Conservation (phyloP, 2,113 vertebrate species). For the Dromiciops gliroides region DNA sequence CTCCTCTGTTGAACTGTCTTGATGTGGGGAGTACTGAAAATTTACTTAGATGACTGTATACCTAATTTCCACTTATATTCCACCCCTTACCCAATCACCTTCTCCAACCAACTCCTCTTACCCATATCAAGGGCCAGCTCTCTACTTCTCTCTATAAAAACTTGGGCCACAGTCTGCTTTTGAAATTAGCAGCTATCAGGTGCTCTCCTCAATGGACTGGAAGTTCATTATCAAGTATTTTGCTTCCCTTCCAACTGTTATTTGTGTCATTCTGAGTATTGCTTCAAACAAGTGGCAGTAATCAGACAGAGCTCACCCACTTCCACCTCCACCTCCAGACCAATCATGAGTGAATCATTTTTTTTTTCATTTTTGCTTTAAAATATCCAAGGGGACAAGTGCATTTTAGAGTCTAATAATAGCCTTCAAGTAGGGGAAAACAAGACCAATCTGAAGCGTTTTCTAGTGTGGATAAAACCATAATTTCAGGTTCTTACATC, state of each 20-base stretch:
- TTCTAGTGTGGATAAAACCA: slow-evolving; percentile 23
- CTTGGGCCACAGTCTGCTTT: not conserved
- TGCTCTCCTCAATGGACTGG: not conserved
- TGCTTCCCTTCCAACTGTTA: not conserved
- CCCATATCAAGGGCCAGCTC: not conserved
- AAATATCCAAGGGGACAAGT: slow-evolving; percentile 68
- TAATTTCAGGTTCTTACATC: not conserved
- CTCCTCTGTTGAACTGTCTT: not conserved
- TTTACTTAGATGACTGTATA: not conserved
- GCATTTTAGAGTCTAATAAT: slow-evolving; percentile 69
- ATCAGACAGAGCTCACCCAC: not conserved
- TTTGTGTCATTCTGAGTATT: not conserved
- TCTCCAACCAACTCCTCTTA: not conserved
- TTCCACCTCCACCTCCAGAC: slow-evolving; percentile 42
- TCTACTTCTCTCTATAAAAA: not conserved
- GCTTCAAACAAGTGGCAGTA: not conserved
- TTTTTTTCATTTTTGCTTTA: slow-evolving; percentile 75
- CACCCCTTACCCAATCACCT: not conserved
- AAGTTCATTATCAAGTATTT: not conserved
- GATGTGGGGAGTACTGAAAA: not conserved
- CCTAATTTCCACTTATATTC: not conserved
- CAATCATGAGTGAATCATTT: slow-evolving; percentile 69
- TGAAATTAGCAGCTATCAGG: fast-evolving
- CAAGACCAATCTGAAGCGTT: not conserved
- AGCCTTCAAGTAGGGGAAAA: not conserved